Conservation (phyloP, 2,797 vertebrate species). For the Parambassis ranga region DNA sequence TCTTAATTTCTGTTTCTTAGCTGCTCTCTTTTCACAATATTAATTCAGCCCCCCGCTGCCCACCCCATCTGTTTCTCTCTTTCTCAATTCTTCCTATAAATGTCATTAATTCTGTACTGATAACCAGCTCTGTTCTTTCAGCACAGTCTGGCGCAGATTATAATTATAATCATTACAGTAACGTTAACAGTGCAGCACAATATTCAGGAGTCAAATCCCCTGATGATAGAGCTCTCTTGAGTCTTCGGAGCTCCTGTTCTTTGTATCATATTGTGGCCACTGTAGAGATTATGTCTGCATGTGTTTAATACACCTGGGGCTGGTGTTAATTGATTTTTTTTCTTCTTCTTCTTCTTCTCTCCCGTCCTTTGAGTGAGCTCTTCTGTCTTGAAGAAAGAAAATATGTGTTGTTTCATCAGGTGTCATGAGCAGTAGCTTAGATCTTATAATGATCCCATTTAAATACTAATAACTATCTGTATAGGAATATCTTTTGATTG, state of each 20-base stretch:
- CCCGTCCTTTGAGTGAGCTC: neutral
- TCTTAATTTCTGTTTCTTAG: slow-evolving; percentile 40
- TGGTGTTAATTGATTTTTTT: slow-evolving; percentile 47
- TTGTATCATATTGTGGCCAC: slow-evolving; percentile 45
- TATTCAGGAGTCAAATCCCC: slow-evolving; percentile 62
- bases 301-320: slow-evolving; percentile 50
- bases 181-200: slow-evolving; percentile 47
- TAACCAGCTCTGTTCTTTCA: slow-evolving; percentile 68
- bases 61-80: slow-evolving; percentile 57
- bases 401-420: neutral
- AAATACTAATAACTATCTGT: slow-evolving; percentile 2
- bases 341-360: too few relatives aligned
- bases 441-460: slow-evolving; percentile 3
- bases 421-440: neutral
- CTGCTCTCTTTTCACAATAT: slow-evolving; percentile 44
- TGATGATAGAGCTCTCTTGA: slow-evolving; percentile 51
- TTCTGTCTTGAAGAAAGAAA: slow-evolving; percentile 9
- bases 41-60: slow-evolving; percentile 47
- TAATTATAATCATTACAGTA: slow-evolving; percentile 71
- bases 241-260: slow-evolving; percentile 36
- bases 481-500: too few relatives aligned
- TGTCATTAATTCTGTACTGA: slow-evolving; percentile 70
- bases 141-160: slow-evolving; percentile 53
- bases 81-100: slow-evolving; percentile 61
- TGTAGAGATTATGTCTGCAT: slow-evolving; percentile 42